Percentiles rank a stretch among this genome's conserved stretches.
Conservation (phyloP, 35 echinoderm and acorn worm species). For the Patiria miniata region DNA sequence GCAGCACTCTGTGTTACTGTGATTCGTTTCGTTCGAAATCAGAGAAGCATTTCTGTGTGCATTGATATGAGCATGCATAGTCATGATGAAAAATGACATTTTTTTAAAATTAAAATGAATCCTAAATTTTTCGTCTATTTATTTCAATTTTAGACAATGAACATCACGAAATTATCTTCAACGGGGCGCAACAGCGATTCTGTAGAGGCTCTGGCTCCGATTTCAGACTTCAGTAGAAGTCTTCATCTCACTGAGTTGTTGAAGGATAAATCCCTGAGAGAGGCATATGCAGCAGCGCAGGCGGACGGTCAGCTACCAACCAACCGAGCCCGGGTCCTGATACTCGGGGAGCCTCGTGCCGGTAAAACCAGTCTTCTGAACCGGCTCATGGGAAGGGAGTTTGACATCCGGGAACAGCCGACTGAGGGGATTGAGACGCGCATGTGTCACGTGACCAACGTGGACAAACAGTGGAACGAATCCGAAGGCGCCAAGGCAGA, state of each 20-base stretch:
- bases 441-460: slow-evolving; percentile 12
- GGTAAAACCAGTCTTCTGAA: background rate
- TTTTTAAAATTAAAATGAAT: too few species aligned
- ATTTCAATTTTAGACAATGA: too few species aligned
- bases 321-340: slow-evolving; percentile 7
- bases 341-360: background rate
- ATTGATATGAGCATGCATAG: too few species aligned
- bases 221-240: background rate
- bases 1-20: too few species aligned
- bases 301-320: background rate
- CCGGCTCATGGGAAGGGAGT: background rate
- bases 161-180: too few species aligned
- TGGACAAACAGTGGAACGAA: slow-evolving; percentile 13
- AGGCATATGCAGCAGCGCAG: background rate
- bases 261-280: background rate
- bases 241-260: background rate
- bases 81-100: too few species aligned
- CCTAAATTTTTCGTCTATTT: too few species aligned
- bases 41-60: too few species aligned
- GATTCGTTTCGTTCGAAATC: too few species aligned
- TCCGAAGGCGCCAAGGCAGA: background rate
- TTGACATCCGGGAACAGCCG: background rate
- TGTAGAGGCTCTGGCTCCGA: too few species aligned
- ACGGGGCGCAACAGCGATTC: too few species aligned
- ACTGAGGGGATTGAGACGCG: slow-evolving; percentile 3